Evolutionary conservation across 2,888 invertebrate species (phyloP).

Genomic region (Himalopsyche japonica): DNA sequence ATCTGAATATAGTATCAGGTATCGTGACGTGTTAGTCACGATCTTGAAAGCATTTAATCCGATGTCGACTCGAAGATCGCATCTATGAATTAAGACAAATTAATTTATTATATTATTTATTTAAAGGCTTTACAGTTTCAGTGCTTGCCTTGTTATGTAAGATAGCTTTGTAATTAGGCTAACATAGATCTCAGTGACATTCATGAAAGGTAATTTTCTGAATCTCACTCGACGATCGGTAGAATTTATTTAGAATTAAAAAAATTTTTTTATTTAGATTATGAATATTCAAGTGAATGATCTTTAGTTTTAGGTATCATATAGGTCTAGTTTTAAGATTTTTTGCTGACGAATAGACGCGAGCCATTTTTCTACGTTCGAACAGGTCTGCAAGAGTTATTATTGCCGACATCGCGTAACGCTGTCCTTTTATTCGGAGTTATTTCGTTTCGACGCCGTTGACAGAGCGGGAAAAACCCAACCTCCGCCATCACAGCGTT

Average conservation of each 20-base stretch:
- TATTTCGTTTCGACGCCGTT: constrained; percentile 11
- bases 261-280: constrained; percentile 3
- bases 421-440: constrained; percentile 15
- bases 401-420: constrained; percentile 12
- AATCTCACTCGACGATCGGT: constrained; percentile 23
- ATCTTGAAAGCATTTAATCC: constrained; percentile 33
- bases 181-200: constrained; percentile 51
- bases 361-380: constrained; percentile 23
- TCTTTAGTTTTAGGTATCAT: constrained; percentile 11
- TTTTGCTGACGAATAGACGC: constrained; percentile 39
- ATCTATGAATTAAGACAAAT: constrained; percentile 26
- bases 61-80: constrained; percentile 19
- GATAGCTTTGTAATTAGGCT: not conserved
- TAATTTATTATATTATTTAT: constrained; percentile 36
- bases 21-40: constrained; percentile 37
- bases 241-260: constrained; percentile 6
- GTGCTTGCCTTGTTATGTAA: constrained; percentile 24
- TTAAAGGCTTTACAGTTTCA: constrained; percentile 8
- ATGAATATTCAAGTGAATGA: constrained; percentile 15
- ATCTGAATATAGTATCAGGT: constrained; percentile 10
- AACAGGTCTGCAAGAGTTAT: constrained; percentile 15
- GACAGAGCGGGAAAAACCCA: constrained; percentile 26
- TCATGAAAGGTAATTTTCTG: constrained; percentile 63
- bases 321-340: constrained; percentile 26
- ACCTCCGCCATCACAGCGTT: constrained; percentile 3